Conservation (phyloP, 1,140 invertebrate species). For the Elysia chlorotica region DNA sequence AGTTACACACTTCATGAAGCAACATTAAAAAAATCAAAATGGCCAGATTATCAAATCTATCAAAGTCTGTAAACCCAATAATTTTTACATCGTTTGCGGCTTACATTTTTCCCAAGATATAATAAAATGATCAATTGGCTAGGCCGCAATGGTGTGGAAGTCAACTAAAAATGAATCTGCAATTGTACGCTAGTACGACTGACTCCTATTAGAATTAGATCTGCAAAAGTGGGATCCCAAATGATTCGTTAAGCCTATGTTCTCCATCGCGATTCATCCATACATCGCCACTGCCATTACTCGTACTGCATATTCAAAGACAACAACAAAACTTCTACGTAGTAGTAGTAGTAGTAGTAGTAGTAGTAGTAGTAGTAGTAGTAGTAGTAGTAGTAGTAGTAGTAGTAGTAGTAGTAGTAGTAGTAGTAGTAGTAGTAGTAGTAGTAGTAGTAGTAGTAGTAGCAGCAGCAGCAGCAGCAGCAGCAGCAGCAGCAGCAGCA, state of each 20-base stretch:
- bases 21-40: no score
- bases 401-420: conserved; percentile 14
- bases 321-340: no score
- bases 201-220: not conserved
- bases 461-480: conserved; percentile 10
- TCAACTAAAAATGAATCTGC: not conserved
- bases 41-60: no score
- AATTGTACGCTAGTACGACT: not conserved
- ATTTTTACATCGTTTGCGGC: no score
- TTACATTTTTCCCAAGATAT: no score
- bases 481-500: conserved; percentile 10
- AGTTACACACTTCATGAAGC: no score
- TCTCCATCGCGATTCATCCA: no score
- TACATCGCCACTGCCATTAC: no score
- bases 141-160: not conserved
- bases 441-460: conserved; percentile 6
- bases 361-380: conserved; percentile 9
- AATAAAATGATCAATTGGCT: no score
- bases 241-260: no score
- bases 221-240: not conserved
- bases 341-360: not conserved
- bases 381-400: conserved; percentile 2
- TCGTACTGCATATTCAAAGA: no score
- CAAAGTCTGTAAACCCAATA: no score
- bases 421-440: conserved; percentile 14